A percentile compares a stretch with the other conserved stretches of the same genome.
phyloP scores from a whole-genome alignment of 2,888 invertebrate species.

The Malthinus flaveolus region DNA sequence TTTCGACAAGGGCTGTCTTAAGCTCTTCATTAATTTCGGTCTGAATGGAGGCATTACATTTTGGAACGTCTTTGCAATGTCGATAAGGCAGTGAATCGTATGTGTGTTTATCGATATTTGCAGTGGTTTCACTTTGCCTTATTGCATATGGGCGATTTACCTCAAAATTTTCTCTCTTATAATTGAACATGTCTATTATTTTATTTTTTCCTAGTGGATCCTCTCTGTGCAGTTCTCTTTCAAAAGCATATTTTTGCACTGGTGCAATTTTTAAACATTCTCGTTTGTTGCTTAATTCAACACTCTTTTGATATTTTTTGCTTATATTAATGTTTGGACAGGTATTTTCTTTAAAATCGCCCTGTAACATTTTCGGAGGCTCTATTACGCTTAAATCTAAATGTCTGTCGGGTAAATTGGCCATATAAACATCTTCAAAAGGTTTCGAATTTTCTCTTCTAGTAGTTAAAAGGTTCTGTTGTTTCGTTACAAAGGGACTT shows the following conservation, averaged over 20 bases:
- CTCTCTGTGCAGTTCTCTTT: neutral
- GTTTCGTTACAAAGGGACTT: conserved; percentile 32
- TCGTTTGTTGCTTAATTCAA: neutral
- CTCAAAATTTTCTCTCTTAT: conserved; percentile 31
- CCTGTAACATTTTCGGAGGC: conserved; percentile 10
- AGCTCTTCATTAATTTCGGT: conserved; percentile 50
- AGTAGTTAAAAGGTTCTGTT: neutral
- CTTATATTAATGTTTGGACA: conserved; percentile 7
- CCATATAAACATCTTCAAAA: conserved; percentile 52
- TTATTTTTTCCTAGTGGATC: conserved; percentile 10
- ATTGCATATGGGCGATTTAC: conserved; percentile 19
- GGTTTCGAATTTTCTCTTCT: conserved; percentile 30
- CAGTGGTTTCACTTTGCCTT: neutral
- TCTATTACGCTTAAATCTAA: conserved; percentile 52
- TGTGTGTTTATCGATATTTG: neutral
- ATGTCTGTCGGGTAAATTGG: conserved; percentile 50
- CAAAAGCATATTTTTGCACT: neutral
- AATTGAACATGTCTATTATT: conserved; percentile 17
- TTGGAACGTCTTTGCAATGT: conserved; percentile 36
- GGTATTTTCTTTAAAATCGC: conserved; percentile 17
- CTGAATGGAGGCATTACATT: conserved; percentile 52
- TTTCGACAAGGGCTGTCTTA: conserved; percentile 49
- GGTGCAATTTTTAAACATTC: too few relatives aligned
- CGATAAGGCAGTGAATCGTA: neutral
- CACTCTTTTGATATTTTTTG: neutral